Conservation (phyloP, 2,797 vertebrate genomes). For the Falco concolor region DNA sequence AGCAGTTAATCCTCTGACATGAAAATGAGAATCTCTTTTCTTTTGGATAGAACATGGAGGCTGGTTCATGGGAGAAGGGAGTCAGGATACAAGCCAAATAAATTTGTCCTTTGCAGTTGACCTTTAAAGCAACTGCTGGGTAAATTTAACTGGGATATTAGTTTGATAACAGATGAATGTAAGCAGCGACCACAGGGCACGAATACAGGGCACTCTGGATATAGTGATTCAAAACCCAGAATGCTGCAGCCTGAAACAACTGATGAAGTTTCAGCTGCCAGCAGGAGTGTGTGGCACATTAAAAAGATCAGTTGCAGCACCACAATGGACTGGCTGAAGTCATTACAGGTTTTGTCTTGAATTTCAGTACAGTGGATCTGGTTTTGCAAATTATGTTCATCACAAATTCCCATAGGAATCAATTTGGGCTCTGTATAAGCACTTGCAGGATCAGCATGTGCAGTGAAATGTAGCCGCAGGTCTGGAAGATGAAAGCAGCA, state of each 20-base stretch:
- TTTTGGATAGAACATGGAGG: conserved; percentile 2
- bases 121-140: conserved; percentile 32
- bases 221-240: background rate
- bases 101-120: conserved; percentile 42
- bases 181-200: background rate
- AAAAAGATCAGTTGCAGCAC: background rate
- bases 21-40: conserved; percentile 9
- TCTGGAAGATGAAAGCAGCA: conserved; percentile 3
- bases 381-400: background rate
- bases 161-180: background rate
- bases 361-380: background rate
- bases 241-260: background rate
- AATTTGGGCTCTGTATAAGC: background rate
- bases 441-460: background rate
- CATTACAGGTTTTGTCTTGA: background rate
- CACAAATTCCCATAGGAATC: background rate
- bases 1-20: conserved; percentile 22
- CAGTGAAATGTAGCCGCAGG: background rate
- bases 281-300: background rate
- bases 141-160: conserved; percentile 8
- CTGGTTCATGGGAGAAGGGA: background rate
- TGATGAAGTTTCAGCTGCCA: background rate
- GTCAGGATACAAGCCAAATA: conserved; percentile 24
- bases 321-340: background rate
- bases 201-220: background rate